Evolutionary conservation across 2,888 invertebrate species (phyloP).

Genomic region (Polyommatus icarus): DNA sequence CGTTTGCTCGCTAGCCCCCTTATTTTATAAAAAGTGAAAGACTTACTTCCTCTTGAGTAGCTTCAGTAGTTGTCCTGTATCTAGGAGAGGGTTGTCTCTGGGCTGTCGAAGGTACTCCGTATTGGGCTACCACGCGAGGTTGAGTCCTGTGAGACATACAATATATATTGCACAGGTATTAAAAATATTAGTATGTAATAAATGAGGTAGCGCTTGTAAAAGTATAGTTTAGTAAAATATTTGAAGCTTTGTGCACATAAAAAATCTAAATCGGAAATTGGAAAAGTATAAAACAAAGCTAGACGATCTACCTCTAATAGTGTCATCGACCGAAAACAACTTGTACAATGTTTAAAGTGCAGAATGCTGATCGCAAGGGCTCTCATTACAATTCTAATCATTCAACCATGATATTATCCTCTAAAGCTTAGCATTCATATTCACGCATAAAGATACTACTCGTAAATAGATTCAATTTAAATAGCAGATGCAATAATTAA

Average conservation of each 20-base stretch:
- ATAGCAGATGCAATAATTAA: neutral
- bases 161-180: no score
- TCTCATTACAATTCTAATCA: neutral
- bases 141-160: slow-evolving; percentile 54
- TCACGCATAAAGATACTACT: neutral
- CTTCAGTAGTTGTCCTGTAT: slow-evolving; percentile 54
- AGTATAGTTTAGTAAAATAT: no score
- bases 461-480: neutral
- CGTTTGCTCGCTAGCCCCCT: no score
- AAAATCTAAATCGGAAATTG: no score
- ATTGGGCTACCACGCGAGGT: slow-evolving; percentile 59
- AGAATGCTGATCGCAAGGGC: neutral
- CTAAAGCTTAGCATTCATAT: neutral
- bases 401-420: neutral
- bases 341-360: neutral
- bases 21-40: neutral
- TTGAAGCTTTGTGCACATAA: no score
- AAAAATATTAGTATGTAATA: no score
- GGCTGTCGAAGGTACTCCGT: slow-evolving; percentile 60
- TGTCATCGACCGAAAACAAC: no score
- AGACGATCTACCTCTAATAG: no score
- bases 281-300: no score
- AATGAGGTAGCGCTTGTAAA: no score
- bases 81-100: slow-evolving; percentile 50
- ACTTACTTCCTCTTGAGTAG: slow-evolving; percentile 54